These are phyloP conservation scores for Synergus itoensis DNA, from an alignment of 2,888 invertebrate species.

Conservation along the genomic window DNA sequence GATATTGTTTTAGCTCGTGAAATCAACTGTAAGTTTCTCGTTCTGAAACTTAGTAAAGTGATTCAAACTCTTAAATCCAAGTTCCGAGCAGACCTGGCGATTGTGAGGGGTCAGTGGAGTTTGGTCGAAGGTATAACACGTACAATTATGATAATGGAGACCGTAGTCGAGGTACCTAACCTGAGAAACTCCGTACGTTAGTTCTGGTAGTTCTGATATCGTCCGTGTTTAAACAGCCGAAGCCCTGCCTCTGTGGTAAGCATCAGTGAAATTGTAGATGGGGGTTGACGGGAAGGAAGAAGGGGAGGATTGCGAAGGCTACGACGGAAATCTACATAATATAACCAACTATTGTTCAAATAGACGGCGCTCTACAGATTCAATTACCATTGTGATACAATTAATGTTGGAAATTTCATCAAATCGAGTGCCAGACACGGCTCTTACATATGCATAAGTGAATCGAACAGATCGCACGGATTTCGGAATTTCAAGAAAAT, in stretches of 20 bases:
- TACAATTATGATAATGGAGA: constrained; percentile 76
- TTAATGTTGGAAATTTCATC: constrained; percentile 78
- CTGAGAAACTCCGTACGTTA: constrained; percentile 67
- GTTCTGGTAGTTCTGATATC: constrained; percentile 76
- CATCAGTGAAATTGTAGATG: constrained; percentile 62
- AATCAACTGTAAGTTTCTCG: background rate
- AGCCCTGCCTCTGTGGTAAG: constrained; percentile 64
- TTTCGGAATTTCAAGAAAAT: constrained; percentile 62
- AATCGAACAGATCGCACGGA: constrained; percentile 73
- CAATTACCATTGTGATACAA: constrained; percentile 79
- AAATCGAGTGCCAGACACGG: constrained; percentile 75
- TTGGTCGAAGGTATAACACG: constrained; percentile 56
- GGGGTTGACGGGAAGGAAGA: constrained; percentile 59
- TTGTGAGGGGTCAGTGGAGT: constrained; percentile 49
- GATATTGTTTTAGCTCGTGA: background rate
- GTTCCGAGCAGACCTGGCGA: constrained; percentile 1
- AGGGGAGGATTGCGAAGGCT: constrained; percentile 69
- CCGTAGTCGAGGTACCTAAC: constrained; percentile 58
- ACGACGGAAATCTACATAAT: constrained; percentile 77
- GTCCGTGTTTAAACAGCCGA: constrained; percentile 78
- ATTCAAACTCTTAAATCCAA: constrained; percentile 36
- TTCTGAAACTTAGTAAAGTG: constrained; percentile 13
- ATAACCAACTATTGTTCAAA: constrained; percentile 79
- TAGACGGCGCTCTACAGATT: constrained; percentile 77
- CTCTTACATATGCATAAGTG: constrained; percentile 77